Base-by-base conservation (phyloP, 2,797 vertebrate species). In the Heliangelus exortis region DNA sequence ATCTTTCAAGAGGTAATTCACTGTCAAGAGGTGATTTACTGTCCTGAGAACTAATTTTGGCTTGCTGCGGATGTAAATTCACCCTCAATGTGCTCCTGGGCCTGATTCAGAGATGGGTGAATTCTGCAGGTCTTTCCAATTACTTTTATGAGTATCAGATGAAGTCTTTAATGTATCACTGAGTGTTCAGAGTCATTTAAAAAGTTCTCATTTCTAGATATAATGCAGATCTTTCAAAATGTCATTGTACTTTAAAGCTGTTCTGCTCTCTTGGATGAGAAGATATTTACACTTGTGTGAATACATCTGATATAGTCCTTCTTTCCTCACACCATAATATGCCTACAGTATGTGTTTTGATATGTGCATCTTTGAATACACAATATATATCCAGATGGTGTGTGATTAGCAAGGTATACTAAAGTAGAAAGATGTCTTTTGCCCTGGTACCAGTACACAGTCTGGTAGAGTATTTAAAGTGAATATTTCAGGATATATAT, bases 281-380 rank as follows among this genome's bases (percentile, higher is more conserved):
- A 96, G 77, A 89, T 97, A 96, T 96, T 96, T 97, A 93, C 89
- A 89, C 93, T 95, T 92, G 81, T 87, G 93, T 92, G 95, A 95
- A 71, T 93, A 91, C 93, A 92, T 94, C 85, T 94, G 89, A 96
- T 95, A 88, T 54, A 93, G 87, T 93, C 83, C 83, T 79, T 74
- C 80, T 82, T 91, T 90, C 45, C 81, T 93, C 45, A 54, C 81
- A 89, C 93, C 61, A 16, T 92, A 93, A 82, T 91, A 94, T 90
- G 89, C 89, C 90, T 92, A 55, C 87, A 90, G 91, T 84, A 90
- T 96, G 93, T 94, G 89, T 96, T 96, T 97, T 91, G 91, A 90
- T 95, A 90, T 86, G 89, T 94, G 93, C 96, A 89, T 96, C 92
- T 93, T 94, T 90, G 91, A 93, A 96, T 96, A 89, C 74, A 93